Evolutionary conservation across 1,140 invertebrate species (phyloP).

Genomic region (Euwallacea fornicatus): DNA sequence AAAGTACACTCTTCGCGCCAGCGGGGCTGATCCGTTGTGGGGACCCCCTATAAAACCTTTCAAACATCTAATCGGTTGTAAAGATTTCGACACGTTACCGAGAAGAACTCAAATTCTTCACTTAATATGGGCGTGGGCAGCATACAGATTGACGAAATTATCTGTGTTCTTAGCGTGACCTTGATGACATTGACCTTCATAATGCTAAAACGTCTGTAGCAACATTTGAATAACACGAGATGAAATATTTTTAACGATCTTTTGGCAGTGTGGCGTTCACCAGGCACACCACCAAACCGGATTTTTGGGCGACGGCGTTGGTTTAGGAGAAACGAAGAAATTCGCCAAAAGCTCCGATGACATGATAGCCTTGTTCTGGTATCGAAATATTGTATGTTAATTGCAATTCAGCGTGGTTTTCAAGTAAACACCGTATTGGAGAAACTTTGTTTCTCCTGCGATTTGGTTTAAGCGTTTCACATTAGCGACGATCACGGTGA

Average conservation of each 20-base stretch:
- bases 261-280: background rate
- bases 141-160: slow-evolving; percentile 14
- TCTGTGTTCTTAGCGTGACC: slow-evolving; percentile 4
- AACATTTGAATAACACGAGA: slow-evolving; percentile 10
- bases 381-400: too few species aligned
- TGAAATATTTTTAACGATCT: background rate
- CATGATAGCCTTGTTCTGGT: too few species aligned
- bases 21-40: too few species aligned
- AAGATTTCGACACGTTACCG: too few species aligned
- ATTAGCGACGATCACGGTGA: too few species aligned
- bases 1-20: too few species aligned
- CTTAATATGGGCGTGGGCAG: slow-evolving; percentile 2
- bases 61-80: too few species aligned
- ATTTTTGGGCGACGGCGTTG: background rate
- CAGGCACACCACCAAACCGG: background rate
- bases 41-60: too few species aligned
- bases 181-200: slow-evolving; percentile 17
- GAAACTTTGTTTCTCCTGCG: too few species aligned
- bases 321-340: background rate
- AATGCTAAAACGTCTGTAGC: slow-evolving; percentile 4
- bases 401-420: too few species aligned
- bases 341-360: background rate
- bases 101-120: background rate
- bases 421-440: too few species aligned
- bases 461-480: too few species aligned